phyloP scores from a whole-genome alignment of 2,113 vertebrate species.

The Scomber scombrus region DNA sequence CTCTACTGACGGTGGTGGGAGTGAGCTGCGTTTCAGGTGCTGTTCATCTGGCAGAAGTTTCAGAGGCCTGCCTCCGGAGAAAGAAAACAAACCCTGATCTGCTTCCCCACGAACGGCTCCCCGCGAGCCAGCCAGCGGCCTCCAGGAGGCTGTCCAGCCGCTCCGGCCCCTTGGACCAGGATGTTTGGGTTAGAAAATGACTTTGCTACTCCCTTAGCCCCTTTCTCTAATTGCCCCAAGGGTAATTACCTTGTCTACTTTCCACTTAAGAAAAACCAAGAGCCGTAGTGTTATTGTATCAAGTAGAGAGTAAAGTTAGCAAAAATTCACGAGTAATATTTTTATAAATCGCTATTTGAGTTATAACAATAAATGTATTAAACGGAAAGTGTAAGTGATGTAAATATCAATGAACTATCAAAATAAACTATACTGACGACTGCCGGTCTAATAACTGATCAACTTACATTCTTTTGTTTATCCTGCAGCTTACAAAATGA shows the following conservation, averaged over 20 bases:
- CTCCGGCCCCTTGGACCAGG: conserved; percentile 81
- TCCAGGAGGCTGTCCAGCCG: conserved; percentile 72
- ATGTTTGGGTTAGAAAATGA: conserved; percentile 88
- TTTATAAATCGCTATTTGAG: conserved; percentile 47
- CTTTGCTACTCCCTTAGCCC: conserved; percentile 80
- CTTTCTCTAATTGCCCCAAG: conserved; percentile 83
- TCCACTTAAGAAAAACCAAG: conserved; percentile 78
- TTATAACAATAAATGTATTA: conserved; percentile 61
- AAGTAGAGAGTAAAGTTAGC: conserved; percentile 47
- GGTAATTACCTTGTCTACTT: conserved; percentile 84
- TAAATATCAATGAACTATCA: conserved; percentile 48
- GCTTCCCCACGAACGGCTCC: conserved; percentile 76
- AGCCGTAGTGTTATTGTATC: conserved; percentile 72
- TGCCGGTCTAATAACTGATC: conserved; percentile 47
- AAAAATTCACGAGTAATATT: conserved; percentile 64
- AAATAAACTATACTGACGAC: conserved; percentile 41
- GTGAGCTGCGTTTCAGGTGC: conserved; percentile 75
- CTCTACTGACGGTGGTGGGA: conserved; percentile 61
- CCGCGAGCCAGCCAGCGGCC: conserved; percentile 65
- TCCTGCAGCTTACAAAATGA: conserved; percentile 37
- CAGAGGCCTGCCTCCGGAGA: conserved; percentile 69
- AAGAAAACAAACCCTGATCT: conserved; percentile 82
- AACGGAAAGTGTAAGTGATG: conserved; percentile 39
- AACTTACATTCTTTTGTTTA: conserved; percentile 50
- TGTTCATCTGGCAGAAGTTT: conserved; percentile 83